Percentiles rank a stretch among this genome's conserved stretches.
These are phyloP conservation scores for Chlorospingus semifuscus DNA, from an alignment of 2,797 vertebrate genomes.

Conservation along the genomic window DNA sequence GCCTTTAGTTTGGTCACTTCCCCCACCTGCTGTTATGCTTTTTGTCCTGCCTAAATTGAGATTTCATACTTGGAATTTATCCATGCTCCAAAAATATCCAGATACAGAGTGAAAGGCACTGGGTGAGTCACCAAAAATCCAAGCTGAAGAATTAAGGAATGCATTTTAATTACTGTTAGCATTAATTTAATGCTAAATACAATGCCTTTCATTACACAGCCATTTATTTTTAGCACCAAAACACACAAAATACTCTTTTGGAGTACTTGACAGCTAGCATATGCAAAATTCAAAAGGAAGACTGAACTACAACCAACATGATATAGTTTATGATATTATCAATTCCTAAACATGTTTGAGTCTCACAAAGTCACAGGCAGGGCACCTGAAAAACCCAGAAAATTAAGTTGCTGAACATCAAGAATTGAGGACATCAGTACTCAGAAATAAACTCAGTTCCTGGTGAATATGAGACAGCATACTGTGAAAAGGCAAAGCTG, in stretches of 20 bases:
- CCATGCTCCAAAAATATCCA: slow-evolving; percentile 16
- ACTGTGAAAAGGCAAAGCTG: not conserved
- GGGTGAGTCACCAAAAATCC: slow-evolving; percentile 19
- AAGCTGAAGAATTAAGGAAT: not conserved
- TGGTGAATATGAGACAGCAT: not conserved
- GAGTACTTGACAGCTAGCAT: not conserved
- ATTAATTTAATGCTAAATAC: not conserved
- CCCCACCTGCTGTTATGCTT: not conserved
- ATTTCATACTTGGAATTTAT: slow-evolving; percentile 19
- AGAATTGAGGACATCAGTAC: not conserved
- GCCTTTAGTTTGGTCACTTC: not conserved
- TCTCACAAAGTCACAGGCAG: not conserved
- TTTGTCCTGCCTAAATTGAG: not conserved
- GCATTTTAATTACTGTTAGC: slow-evolving; percentile 18
- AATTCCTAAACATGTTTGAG: not conserved
- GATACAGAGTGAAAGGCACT: not conserved
- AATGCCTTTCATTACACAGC: not conserved
- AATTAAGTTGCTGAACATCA: not conserved
- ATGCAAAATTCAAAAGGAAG: not conserved
- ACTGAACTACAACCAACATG: not conserved
- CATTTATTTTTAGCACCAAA: slow-evolving; percentile 11
- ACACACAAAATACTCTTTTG: not conserved
- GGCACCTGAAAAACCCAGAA: not conserved
- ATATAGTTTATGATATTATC: not conserved
- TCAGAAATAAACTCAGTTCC: not conserved